Evolutionary conservation across 2,113 vertebrate species (phyloP).

Genomic region (Festucalex cinctus): DNA sequence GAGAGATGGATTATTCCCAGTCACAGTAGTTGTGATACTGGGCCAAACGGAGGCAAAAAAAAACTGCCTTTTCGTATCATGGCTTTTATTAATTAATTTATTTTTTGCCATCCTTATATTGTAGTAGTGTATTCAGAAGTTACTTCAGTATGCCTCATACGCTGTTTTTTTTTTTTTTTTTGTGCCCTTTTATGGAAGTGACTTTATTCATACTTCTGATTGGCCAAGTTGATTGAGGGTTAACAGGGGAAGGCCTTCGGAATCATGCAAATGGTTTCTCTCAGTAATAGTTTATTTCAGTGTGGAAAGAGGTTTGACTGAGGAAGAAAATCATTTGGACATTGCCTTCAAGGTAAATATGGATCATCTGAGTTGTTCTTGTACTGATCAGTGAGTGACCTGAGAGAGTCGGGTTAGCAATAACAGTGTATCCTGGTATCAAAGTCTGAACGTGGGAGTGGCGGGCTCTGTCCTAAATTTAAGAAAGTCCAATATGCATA

Average conservation of each 20-base stretch:
- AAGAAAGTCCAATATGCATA: constrained; percentile 57
- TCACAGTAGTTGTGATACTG: too few relatives aligned
- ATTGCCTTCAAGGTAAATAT: not conserved
- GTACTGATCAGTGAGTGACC: constrained; percentile 4
- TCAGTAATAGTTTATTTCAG: not conserved
- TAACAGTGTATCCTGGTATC: constrained; percentile 43
- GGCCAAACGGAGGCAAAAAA: too few relatives aligned
- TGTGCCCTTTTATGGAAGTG: not conserved
- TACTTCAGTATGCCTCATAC: not conserved
- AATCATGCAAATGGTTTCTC: not conserved
- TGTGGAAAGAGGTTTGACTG: not conserved
- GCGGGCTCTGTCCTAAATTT: constrained; percentile 57
- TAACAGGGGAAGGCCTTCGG: not conserved
- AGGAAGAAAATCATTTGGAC: not conserved
- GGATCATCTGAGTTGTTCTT: constrained; percentile 2
- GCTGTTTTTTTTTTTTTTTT: not conserved
- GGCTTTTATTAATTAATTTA: not conserved
- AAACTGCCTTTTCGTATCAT: not conserved
- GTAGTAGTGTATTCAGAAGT: not conserved
- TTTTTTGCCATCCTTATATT: too few relatives aligned
- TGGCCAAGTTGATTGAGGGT: not conserved
- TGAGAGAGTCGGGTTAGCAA: constrained; percentile 27
- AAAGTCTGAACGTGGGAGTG: constrained; percentile 44
- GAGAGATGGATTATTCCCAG: too few relatives aligned
- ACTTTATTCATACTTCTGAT: not conserved